Evolutionary conservation across 2,888 invertebrate genomes (phyloP).

Genomic region (Agonopterix alstromeriana): DNA sequence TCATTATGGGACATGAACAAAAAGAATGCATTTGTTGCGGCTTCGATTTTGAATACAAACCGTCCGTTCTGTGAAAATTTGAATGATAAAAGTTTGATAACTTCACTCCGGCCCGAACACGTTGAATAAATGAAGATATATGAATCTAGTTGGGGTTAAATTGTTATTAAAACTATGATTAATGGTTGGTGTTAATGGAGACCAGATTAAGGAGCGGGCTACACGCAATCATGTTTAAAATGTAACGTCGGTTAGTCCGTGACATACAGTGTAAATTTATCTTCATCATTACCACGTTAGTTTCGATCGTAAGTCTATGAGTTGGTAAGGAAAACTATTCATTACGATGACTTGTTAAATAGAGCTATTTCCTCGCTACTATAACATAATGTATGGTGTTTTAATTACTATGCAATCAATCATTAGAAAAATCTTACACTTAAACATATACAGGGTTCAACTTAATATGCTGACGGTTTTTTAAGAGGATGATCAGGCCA

Average conservation of each 20-base stretch:
- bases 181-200: slow-evolving; percentile 68
- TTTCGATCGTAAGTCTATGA: slow-evolving; percentile 32
- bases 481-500: too few relatives aligned
- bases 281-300: slow-evolving; percentile 63
- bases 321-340: slow-evolving; percentile 24
- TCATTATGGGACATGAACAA: slow-evolving; percentile 28
- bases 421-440: too few relatives aligned
- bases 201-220: slow-evolving; percentile 67
- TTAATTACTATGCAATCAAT: not conserved
- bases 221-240: slow-evolving; percentile 60
- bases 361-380: slow-evolving; percentile 12
- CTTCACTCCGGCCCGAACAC: slow-evolving; percentile 37
- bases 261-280: slow-evolving; percentile 62
- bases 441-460: too few relatives aligned
- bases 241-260: slow-evolving; percentile 52
- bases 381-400: not conserved
- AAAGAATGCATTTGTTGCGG: slow-evolving; percentile 59
- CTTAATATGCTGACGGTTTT: too few relatives aligned
- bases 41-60: slow-evolving; percentile 46
- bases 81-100: slow-evolving; percentile 66
- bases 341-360: slow-evolving; percentile 34
- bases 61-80: slow-evolving; percentile 45
- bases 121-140: slow-evolving; percentile 72
- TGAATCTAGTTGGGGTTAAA: slow-evolving; percentile 74
- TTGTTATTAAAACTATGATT: slow-evolving; percentile 77